Evolutionary conservation across 1,140 invertebrate genomes (phyloP), one percentile per base, ranked within the genome.

Genomic region (Zaprionus africanus): DNA sequence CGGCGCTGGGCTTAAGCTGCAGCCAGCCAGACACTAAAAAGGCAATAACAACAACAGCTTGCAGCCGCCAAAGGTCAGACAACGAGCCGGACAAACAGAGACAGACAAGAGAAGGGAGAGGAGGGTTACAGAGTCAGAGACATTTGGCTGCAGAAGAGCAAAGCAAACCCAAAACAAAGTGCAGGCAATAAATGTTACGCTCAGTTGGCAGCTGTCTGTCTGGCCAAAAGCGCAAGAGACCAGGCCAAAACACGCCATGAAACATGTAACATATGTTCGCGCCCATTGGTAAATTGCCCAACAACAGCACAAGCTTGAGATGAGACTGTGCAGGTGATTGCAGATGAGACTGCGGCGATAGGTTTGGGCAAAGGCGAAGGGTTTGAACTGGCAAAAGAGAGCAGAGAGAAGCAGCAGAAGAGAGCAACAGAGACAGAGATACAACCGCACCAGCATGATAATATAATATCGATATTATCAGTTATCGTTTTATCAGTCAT

Each of bases 181-280:
- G 41, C 66, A 43, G 54, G 60, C 69, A 51, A 61, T 57, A 58
- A 73, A 73, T 73, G 62, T 62, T 73, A 77, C 70, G 69, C 62
- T 77, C 63, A 58, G 69, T 59, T 87, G 83, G 80, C 83, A 87
- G 83, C 83, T 83, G 84, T 80, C 83, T 72, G 62, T 78, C 80
- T 72, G 77, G 17, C 69, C 46, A 54, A 69, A 41, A 46, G 61
- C 74, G 34, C 64, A 57, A 59, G 41, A 46, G n/a, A 58, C 76
- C 60, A 68, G 72, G 53, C 62, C 61, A 69, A 79, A 86, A 87
- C 71, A 51, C 9, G 19, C 46, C 4, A 56, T 67, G 63, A 87
- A 54, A 66, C 79, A 79, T 68, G 69, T 82, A 82, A 82, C 56
- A 17, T 49, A 56, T 54, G 66, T n/a, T 28, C 17, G 53, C 41